phyloP scores from a whole-genome alignment of 1,140 invertebrate genomes.

The Pectinophora gossypiella region DNA sequence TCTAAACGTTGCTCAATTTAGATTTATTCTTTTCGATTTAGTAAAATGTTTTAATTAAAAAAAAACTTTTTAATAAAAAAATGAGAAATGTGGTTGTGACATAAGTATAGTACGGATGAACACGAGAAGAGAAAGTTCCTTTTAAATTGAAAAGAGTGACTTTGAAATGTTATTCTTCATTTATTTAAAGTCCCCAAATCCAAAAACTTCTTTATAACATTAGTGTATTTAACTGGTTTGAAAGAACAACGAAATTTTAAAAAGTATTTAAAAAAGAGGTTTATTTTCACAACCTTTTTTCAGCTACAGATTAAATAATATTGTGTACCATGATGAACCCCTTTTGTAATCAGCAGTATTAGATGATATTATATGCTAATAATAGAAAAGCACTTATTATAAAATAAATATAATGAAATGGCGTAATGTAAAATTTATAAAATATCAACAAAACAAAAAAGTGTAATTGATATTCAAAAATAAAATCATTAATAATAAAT shows the following conservation, averaged over 20 bases:
- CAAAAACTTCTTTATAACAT: background rate
- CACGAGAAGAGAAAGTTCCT: constrained; percentile 38
- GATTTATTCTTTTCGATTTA: constrained; percentile 33
- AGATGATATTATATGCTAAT: background rate
- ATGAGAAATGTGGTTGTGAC: constrained; percentile 59
- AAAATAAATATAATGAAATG: constrained; percentile 26
- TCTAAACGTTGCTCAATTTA: constrained; percentile 56
- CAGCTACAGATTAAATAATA: background rate
- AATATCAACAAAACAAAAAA: constrained; percentile 42
- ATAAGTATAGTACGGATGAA: constrained; percentile 43
- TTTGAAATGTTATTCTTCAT: constrained; percentile 60
- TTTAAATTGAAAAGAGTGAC: constrained; percentile 45
- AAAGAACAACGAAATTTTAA: constrained; percentile 29
- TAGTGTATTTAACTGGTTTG: constrained; percentile 5
- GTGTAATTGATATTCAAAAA: constrained; percentile 53
- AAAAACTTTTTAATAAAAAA: constrained; percentile 31
- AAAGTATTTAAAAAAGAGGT: constrained; percentile 4
- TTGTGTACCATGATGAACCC: background rate
- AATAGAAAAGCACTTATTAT: constrained; percentile 30
- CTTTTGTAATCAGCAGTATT: background rate
- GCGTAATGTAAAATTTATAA: constrained; percentile 44
- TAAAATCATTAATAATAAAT: constrained; percentile 59
- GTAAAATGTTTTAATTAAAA: constrained; percentile 16
- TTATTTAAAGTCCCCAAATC: too few relatives aligned
- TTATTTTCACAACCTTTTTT: background rate